phyloP scores from a whole-genome alignment of 2,888 invertebrate genomes.

The Platerodrilus igneus region DNA sequence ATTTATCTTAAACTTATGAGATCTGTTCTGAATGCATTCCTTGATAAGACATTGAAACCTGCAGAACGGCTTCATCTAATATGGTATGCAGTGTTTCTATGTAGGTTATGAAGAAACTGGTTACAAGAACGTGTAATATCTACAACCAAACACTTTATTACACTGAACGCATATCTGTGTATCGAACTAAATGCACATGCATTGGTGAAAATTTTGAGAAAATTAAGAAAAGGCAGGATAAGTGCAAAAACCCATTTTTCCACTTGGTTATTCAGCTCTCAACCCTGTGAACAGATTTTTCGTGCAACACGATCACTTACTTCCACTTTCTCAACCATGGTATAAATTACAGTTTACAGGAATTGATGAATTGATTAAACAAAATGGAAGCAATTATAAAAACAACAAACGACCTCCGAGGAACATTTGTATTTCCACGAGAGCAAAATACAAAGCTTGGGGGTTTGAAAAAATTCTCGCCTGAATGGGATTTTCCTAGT shows the following conservation, averaged over 20 bases:
- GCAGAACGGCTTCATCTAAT: constrained; percentile 23
- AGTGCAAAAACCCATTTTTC: neutral
- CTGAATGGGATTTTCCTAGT: neutral
- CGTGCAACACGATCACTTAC: neutral
- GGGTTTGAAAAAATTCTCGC: neutral
- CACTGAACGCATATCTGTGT: constrained; percentile 22
- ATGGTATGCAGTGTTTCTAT: constrained; percentile 28
- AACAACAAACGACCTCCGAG: no score
- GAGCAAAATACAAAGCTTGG: neutral
- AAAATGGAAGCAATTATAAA: constrained; percentile 6
- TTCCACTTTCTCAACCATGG: no score
- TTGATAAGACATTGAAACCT: no score
- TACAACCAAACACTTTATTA: constrained; percentile 26
- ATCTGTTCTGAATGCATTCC: no score
- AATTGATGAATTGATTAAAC: constrained; percentile 3
- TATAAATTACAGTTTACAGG: constrained; percentile 1
- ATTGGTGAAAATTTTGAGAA: constrained; percentile 16
- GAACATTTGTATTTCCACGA: constrained; percentile 1
- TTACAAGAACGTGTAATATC: constrained; percentile 16
- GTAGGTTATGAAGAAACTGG: constrained; percentile 28
- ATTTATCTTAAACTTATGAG: constrained; percentile 25
- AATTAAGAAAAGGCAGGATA: neutral
- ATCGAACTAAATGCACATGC: constrained; percentile 26
- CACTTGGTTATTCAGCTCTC: constrained; percentile 9
- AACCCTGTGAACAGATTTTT: constrained; percentile 8